Evolutionary conservation across 92 coral and sea anemone genomes (phyloP), one percentile per base, ranked within the genome.

Genomic region (Umimayanthus chanpuru): DNA sequence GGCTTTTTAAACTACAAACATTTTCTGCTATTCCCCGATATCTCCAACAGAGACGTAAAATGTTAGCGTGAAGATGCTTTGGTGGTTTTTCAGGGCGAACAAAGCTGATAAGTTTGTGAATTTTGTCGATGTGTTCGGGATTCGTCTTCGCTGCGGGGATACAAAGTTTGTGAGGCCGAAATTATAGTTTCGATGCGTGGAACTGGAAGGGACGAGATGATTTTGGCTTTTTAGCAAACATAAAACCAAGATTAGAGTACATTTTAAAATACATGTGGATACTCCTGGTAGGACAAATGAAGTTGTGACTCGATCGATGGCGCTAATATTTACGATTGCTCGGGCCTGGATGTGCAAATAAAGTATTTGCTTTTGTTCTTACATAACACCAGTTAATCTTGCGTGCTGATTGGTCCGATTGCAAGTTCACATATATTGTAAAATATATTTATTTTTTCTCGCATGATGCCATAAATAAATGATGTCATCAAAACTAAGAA

Each of bases 41-140:
- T 78, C 67, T 78, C 67, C 38, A 78, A 78, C 82, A 78, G 39
- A 50, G 64, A 78, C 20, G 82, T 78, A 78, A 78, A 78, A 78
- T 78, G 82, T 49, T 47, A 78, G 21, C 40, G 67, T 49, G 82
- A 78, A 78, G 82, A 50, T 78, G 49, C 81, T 78, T 78, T 1
- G 81, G 66, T 78, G 81, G 72, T 80, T 80, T 80, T 80, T 80
- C 72, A 80, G 44, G 85, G 85, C 3, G 9, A 80, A 80, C 85
- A 80, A 80, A 80, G 85, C 85, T 80, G 85, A 53, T 80, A 3
- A 80, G 72, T 80, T 80, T 80, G 85, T 80, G 85, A 80, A 80
- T 80, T 80, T 80, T 80, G 72, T 80, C 85, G 29, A 56, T 80
- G 16, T 55, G 85, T 56, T 80, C 72, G 12, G 9, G 47, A 80